Conservation (phyloP, 2,113 vertebrate genomes). For the Nipponia nippon region DNA sequence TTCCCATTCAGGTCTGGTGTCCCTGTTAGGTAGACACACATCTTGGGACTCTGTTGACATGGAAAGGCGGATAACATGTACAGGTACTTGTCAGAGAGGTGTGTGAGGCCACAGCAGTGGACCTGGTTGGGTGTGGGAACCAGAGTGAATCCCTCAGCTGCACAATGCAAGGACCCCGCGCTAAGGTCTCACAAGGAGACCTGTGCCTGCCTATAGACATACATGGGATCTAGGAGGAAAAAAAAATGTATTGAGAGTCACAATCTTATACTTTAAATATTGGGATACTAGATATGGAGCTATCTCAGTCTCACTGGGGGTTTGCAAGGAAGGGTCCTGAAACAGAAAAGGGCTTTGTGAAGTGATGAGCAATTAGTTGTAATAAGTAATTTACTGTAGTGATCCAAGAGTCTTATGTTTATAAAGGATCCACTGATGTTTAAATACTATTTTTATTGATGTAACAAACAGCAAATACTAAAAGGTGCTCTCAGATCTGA, state of each 20-base stretch:
- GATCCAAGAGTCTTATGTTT: background rate
- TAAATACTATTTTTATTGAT: background rate
- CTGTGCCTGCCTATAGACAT: background rate
- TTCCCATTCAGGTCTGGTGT: background rate
- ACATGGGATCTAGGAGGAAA: background rate
- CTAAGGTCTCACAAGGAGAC: background rate
- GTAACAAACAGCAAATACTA: background rate
- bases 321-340: background rate
- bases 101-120: background rate
- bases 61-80: rapidly evolving
- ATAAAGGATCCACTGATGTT: background rate
- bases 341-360: background rate
- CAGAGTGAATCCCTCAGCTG: background rate
- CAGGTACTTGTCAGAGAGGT: background rate
- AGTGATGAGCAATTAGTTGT: background rate
- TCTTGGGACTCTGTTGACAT: background rate
- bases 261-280: background rate
- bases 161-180: background rate
- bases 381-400: background rate
- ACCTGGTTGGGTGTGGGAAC: background rate
- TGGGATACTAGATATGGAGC: background rate
- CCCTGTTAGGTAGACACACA: background rate
- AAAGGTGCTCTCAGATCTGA: background rate
- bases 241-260: background rate
- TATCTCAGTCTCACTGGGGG: background rate